Base-by-base conservation (phyloP, 2,888 invertebrate genomes). In the Agonopterix arenella region DNA sequence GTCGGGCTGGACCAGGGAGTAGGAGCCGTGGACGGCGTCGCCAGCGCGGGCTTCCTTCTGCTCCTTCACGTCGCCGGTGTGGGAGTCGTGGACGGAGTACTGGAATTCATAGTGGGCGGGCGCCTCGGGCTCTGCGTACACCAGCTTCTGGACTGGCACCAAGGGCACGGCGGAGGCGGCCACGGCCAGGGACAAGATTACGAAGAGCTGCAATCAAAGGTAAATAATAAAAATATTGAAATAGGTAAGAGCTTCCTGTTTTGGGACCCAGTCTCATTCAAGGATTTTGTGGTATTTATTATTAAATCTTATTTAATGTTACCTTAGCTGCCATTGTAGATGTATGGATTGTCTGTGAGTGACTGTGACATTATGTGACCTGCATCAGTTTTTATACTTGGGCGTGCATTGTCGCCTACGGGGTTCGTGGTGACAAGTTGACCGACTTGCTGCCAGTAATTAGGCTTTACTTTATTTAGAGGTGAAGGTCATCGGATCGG, bases 1-100 rank as follows among this genome's bases (percentile, higher is more conserved):
- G 45, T 89, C 88, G 55, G 86, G 85, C 54, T 89, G 88, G 44
- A 89, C 70, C 10, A 89, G 77, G 8, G 89, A 86, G 76, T 89
- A 89, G 13, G 80, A 83, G 54, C 89, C 88, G 47, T 84, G 84
- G 46, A 89, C 84, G 54, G 66, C 70, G 62, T 89, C 82, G 3
- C 86, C 86, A 53, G 68, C 62, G 58, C 88, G 88, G 46, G 73
- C 60, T 57, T 88, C 89, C 59, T 83, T 75, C 70, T 89, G 89
- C 60, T 86, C 73, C 66, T 89, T 89, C 57, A 88, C 67, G 66
- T 89, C 89, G 2, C 89, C 88, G 64, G 66, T 80, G 64, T 80
- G 81, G 1, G 66, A 61, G 57, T 89, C 89, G 52, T 84, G 82
- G 50, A 89, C 85, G 52, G 84, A 80, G 75, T 88, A 88, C 16